Evolutionary conservation across 2,113 vertebrate genomes (phyloP), one percentile per base, ranked within the genome.

Genomic region (Grantiella picta): DNA sequence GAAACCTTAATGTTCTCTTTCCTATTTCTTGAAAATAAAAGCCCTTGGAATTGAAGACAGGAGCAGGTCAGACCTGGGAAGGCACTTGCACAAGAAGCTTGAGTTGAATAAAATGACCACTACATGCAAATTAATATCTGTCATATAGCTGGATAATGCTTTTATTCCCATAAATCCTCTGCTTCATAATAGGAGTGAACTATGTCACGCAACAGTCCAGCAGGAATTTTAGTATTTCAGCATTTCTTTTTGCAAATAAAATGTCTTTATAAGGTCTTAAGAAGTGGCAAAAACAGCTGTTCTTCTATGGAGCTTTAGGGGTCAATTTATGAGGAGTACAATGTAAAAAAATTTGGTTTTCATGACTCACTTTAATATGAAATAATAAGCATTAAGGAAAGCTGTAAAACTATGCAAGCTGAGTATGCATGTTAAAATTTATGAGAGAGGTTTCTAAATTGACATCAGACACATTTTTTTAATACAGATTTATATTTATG

Each of bases 261-360:
- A 68, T 91, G 50, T 80, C 18, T 66, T 86, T 63, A 33, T 77
- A 80, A 61, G 18, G 61, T 65, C 63, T 88, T 82, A 81, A 90
- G 85, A 95, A 90, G 68, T 42, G 76, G 38, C 38, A 92, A 94
- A 93, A 83, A 3, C 86, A 94, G 59, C 76, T 90, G 72, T 83
- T 91, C 45, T 86, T 90, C 12, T 27, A 47, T 63, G 72, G 86
- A 83, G 76, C 8, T 89, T 82, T 86, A 93, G 31, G 47, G 44
- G 69, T 89, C 81, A 87, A 56, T 87, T 93, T 86, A 54, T 66
- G 72, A 86, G 21, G n/a, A 13, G 9, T 79, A 87, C 11, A 69
- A 59, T 50, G 42, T 28, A 66, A 50, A 86, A 86, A 72, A 57
- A 6, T 17, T 93, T 95, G 35, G 10, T 93, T 95, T 94, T 73